These are phyloP conservation scores for Asbolus verrucosus DNA, from an alignment of 1,140 invertebrate genomes.

Conservation along the genomic window DNA sequence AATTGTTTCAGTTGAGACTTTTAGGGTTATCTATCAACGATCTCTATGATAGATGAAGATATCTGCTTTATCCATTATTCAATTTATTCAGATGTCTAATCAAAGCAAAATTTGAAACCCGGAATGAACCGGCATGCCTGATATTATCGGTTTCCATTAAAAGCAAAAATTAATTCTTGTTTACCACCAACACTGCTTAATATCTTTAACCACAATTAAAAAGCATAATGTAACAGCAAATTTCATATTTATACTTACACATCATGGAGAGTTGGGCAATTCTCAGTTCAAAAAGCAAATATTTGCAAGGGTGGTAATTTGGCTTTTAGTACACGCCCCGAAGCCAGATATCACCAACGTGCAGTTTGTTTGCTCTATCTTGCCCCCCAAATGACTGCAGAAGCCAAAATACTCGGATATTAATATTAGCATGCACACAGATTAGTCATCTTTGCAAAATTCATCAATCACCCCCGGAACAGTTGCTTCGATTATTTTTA, in stretches of 20 bases:
- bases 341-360: conserved; percentile 49
- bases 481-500: conserved; percentile 43
- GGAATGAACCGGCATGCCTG: too few species aligned
- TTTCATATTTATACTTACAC: conserved; percentile 10
- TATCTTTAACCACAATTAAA: conserved; percentile 16
- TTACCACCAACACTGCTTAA: background rate
- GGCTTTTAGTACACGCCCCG: conserved; percentile 50
- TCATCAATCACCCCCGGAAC: conserved; percentile 31
- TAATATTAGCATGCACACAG: conserved; percentile 44
- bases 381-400: conserved; percentile 49
- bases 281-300: conserved; percentile 51
- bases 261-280: conserved; percentile 43
- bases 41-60: conserved; percentile 15
- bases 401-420: conserved; percentile 43
- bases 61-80: conserved; percentile 1
- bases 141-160: background rate
- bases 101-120: conserved; percentile 5
- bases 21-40: conserved; percentile 24
- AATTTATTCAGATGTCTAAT: background rate
- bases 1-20: conserved; percentile 49
- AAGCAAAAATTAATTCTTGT: background rate
- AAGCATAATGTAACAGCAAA: conserved; percentile 32
- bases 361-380: conserved; percentile 48
- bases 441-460: conserved; percentile 44
- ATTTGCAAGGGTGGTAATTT: conserved; percentile 52